A percentile compares a stretch with the other conserved stretches of the same genome.
These are phyloP conservation scores for Heliconius sara DNA, from an alignment of 2,888 invertebrate species.

Conservation along the genomic window DNA sequence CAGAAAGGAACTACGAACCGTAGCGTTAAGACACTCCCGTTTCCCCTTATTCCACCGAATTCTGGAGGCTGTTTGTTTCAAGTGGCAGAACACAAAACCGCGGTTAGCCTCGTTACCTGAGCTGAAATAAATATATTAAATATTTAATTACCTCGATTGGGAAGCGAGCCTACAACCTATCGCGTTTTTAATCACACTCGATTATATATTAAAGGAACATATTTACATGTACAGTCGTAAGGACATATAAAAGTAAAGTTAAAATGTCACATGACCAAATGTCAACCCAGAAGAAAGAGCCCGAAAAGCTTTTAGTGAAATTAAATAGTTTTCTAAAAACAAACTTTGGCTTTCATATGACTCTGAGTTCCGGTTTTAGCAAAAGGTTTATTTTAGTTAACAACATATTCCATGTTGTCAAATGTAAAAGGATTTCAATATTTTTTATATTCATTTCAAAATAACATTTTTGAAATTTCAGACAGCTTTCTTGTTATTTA, in stretches of 20 bases:
- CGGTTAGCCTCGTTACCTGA: no score
- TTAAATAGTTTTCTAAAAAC: slow-evolving; percentile 26
- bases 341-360: slow-evolving; percentile 13
- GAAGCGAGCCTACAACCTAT: no score
- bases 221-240: background rate
- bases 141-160: no score
- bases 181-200: no score
- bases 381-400: slow-evolving; percentile 11
- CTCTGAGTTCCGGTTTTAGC: slow-evolving; percentile 10
- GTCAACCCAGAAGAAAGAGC: slow-evolving; percentile 19
- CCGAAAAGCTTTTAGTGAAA: slow-evolving; percentile 25
- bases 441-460: background rate
- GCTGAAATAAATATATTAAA: no score
- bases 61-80: no score
- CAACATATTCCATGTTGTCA: background rate
- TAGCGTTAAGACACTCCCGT: no score
- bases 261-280: slow-evolving; percentile 18
- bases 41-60: no score
- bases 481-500: background rate
- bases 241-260: background rate
- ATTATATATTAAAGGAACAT: no score
- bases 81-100: no score
- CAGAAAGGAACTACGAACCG: no score
- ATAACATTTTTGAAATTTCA: background rate
- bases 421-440: slow-evolving; percentile 14